Evolutionary conservation across 2,113 vertebrate genomes (phyloP), one percentile per base, ranked within the genome.

Genomic region (Acanthochromis polyacanthus): DNA sequence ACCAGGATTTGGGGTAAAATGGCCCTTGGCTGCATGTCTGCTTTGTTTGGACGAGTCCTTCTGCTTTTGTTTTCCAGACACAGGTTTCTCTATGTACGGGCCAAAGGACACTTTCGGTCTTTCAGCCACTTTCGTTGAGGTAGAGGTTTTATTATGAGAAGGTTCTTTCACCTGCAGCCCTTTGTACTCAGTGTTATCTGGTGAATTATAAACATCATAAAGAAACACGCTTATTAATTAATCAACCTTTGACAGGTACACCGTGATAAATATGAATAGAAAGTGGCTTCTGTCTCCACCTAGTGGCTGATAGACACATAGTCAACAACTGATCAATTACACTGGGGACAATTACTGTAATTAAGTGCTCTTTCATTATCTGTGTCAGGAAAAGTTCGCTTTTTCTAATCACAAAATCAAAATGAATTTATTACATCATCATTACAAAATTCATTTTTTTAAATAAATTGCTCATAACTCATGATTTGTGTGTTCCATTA

Each of bases 1-100:
- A 93, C 94, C 91, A 86, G 95, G 89, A 73, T 92, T 87, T 0
- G 93, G 89, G 14, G 88, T 86, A 71, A 93, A 93, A 85, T 82
- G 52, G 16, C 77, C 48, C 14, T 80, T 81, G 1, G 83, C 87
- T 53, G 30, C 23, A 14, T 82, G 82, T 45, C 80, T 75, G n/a
- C 15, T 23, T 38, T 51, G 86, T 64, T 61, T 84, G 43, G 86
- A 45, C 1, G 56, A 19, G 17, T 88, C 80, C 23, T 85, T 84
- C 11, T 87, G 71, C 40, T 70, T 78, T 53, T 61, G 87, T 12
- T 64, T 62, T 12, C 62, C 78, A 38, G 23, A 36, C 22, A 78
- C 59, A 10, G 83, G 40, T 75, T 85, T 87, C 69, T 88, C 90
- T 4, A 78, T 48, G 4, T 46, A 75, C 1, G 70, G 88, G 5